Evolutionary conservation across 2,113 vertebrate species (phyloP).

Genomic region (Chaetorhynchus papuensis): DNA sequence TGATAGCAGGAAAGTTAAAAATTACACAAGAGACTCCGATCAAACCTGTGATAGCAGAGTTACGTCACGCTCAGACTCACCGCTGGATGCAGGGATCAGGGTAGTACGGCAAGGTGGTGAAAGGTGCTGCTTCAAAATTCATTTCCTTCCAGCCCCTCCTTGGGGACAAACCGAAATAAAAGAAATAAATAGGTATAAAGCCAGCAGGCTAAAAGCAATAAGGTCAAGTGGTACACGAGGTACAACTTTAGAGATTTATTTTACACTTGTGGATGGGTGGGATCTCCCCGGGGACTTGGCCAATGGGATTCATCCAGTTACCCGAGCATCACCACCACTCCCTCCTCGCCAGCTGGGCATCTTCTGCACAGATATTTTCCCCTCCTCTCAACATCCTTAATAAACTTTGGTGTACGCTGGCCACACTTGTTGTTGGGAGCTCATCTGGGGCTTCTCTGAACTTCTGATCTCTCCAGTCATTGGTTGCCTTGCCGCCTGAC

Average conservation of each 20-base stretch:
- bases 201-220: slow-evolving; percentile 82
- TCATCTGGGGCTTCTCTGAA: slow-evolving; percentile 70
- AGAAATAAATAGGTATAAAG: slow-evolving; percentile 71
- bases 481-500: slow-evolving; percentile 62
- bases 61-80: slow-evolving; percentile 80
- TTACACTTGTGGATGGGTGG: slow-evolving; percentile 87
- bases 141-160: slow-evolving; percentile 78
- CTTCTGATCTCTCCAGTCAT: slow-evolving; percentile 64
- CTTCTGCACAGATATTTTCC: slow-evolving; percentile 67
- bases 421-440: slow-evolving; percentile 64
- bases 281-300: slow-evolving; percentile 73
- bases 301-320: slow-evolving; percentile 83
- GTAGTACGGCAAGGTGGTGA: slow-evolving; percentile 84
- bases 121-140: slow-evolving; percentile 84
- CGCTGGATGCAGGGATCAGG: slow-evolving; percentile 90
- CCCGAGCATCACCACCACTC: slow-evolving; percentile 76
- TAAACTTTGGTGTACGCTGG: slow-evolving; percentile 49
- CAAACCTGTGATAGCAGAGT: slow-evolving; percentile 18
- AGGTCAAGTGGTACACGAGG: slow-evolving; percentile 87
- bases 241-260: slow-evolving; percentile 82
- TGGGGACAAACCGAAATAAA: slow-evolving; percentile 62
- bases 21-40: slow-evolving; percentile 38
- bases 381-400: slow-evolving; percentile 58
- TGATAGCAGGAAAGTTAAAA: slow-evolving; percentile 40
- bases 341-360: slow-evolving; percentile 87